phyloP scores from a whole-genome alignment of 2,888 invertebrate genomes.

The Drosophila putrida region DNA sequence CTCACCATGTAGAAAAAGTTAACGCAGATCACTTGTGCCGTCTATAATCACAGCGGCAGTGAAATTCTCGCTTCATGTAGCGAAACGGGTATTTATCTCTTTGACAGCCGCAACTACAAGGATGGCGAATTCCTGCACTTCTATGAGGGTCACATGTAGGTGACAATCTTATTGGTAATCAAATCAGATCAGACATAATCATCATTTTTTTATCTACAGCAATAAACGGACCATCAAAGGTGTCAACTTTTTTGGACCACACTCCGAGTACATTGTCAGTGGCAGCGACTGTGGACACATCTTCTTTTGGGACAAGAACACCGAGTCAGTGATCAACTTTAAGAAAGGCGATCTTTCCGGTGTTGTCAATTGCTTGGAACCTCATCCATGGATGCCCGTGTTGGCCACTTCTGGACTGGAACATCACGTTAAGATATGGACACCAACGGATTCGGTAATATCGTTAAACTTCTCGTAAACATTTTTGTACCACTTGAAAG shows the following conservation, averaged over 20 bases:
- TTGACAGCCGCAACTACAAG: slow-evolving; percentile 88
- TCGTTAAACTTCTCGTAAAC: no score
- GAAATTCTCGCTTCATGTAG: slow-evolving; percentile 97
- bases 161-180: fast-evolving
- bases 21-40: slow-evolving; percentile 93
- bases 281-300: slow-evolving; percentile 97
- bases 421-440: slow-evolving; percentile 96
- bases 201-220: slow-evolving; percentile 65
- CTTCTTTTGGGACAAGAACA: slow-evolving; percentile 95
- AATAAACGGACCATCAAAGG: slow-evolving; percentile 94
- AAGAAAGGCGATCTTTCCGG: slow-evolving; percentile 92
- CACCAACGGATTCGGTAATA: slow-evolving; percentile 87
- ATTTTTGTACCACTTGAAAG: not conserved
- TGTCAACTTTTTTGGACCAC: slow-evolving; percentile 96
- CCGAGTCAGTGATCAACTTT: slow-evolving; percentile 95
- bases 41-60: slow-evolving; percentile 95
- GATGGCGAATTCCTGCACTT: slow-evolving; percentile 86
- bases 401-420: slow-evolving; percentile 95
- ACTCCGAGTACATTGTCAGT: slow-evolving; percentile 95
- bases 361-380: slow-evolving; percentile 95
- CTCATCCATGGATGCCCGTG: slow-evolving; percentile 94
- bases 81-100: slow-evolving; percentile 96
- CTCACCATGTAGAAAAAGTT: slow-evolving; percentile 54
- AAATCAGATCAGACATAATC: not conserved
- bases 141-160: slow-evolving; percentile 88